Base-by-base conservation (phyloP, 2,797 vertebrate genomes). In the Chanos chanos region DNA sequence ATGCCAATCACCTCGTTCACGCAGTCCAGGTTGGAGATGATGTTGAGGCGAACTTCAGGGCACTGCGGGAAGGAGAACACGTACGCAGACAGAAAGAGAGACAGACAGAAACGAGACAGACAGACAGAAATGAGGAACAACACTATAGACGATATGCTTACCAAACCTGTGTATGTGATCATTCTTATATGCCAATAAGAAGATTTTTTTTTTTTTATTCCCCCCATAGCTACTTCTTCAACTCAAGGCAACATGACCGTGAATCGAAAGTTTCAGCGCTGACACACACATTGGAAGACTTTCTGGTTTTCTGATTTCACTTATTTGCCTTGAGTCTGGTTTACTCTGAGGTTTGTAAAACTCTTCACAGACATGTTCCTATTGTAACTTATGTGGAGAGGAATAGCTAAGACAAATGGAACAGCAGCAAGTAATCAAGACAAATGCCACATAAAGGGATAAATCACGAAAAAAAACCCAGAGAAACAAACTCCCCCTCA, bases 1-100 rank as follows among this genome's bases (percentile, higher is more conserved):
- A 94, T 94, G 43, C 94, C 93, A 18, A 95, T 94, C 72, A 94
- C 94, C 78, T 95, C 93, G 24, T 94, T 96, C 43, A 95, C 92
- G 63, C 92, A 94, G 79, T 94, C 92, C 68, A 95, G 84, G 81
- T 94, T 94, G 61, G 93, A 95, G 85, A 96, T 95, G 63, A 95
- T 94, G 81, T 94, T 96, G 62, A 95, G 86, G 58, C 92, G 92
- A 48, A 95, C 93, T 82, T 94, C 93, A 0, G 93, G 94, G 77
- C 94, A 96, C 93, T 95, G 67, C 1, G 44, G 48, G 43, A 39
- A 12, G 10, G 2, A 16, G 9, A 31, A 54, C 41, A 58, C 16
- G n/a, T 2, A 7, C 31, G 63, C 31, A n/a, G 15, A 54, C 4
- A 22, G 15, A 25, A 12, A 51, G 2, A 52, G 27, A 58, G 12